Evolutionary conservation across 2,888 invertebrate species (phyloP).

Genomic region (Onchidella celtica): DNA sequence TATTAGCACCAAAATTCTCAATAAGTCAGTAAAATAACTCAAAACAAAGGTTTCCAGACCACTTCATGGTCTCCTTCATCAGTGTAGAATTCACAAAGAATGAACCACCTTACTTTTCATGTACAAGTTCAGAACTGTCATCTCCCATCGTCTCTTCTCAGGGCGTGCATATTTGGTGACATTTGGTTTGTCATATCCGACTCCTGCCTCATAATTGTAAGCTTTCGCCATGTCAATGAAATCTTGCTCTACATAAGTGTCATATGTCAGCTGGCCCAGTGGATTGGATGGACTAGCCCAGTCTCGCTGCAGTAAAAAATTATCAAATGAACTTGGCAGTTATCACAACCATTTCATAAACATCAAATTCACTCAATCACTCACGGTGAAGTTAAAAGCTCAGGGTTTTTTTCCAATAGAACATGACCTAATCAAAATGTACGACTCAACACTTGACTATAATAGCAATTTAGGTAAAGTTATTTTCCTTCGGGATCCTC

Average conservation of each 20-base stretch:
- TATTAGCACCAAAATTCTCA: too few relatives aligned
- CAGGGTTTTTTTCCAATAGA: too few relatives aligned
- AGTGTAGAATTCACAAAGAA: too few relatives aligned
- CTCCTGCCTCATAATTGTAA: conserved; percentile 59
- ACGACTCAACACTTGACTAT: too few relatives aligned
- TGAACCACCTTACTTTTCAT: not conserved
- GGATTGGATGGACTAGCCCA: conserved; percentile 51
- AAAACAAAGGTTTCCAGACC: too few relatives aligned
- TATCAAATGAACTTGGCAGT: too few relatives aligned
- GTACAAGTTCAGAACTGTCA: conserved; percentile 22
- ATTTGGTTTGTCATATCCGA: conserved; percentile 71
- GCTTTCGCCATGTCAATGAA: conserved; percentile 66
- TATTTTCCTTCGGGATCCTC: too few relatives aligned
- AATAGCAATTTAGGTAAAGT: too few relatives aligned
- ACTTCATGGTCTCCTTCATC: too few relatives aligned
- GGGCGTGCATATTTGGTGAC: conserved; percentile 71
- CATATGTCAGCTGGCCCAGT: conserved; percentile 67
- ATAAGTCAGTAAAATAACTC: too few relatives aligned
- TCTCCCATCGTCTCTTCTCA: conserved; percentile 66
- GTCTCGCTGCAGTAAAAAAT: conserved; percentile 46
- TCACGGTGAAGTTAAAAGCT: too few relatives aligned
- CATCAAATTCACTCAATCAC: not conserved
- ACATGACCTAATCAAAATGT: too few relatives aligned
- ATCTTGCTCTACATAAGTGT: conserved; percentile 72
- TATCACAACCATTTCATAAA: not conserved